A percentile compares a stretch with the other conserved stretches of the same genome.
Conservation (phyloP, 2,797 vertebrate species). For the Botia kubotai region DNA sequence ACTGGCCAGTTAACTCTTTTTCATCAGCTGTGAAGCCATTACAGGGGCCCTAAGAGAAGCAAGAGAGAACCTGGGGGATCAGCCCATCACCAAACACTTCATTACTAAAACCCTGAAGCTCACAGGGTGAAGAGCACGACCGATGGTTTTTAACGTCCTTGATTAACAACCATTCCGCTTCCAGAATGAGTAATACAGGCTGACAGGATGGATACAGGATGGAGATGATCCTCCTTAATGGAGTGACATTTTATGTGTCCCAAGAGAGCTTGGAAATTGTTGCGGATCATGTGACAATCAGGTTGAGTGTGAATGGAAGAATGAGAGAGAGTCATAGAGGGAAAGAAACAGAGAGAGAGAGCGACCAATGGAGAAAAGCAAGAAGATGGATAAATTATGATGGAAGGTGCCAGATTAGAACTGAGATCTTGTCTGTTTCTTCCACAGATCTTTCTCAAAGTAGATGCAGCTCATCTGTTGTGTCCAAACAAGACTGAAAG, state of each 20-base stretch:
- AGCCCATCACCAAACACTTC: constrained; percentile 69
- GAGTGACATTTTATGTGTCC: constrained; percentile 61
- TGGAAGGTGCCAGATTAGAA: constrained; percentile 24
- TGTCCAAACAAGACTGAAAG: constrained; percentile 66
- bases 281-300: constrained; percentile 7
- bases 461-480: constrained; percentile 47
- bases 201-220: constrained; percentile 61
- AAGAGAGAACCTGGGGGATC: constrained; percentile 57
- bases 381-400: constrained; percentile 31
- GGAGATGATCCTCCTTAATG: constrained; percentile 62
- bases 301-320: constrained; percentile 22
- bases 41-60: constrained; percentile 59
- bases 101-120: constrained; percentile 69
- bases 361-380: background rate
- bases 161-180: constrained; percentile 57
- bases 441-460: constrained; percentile 49
- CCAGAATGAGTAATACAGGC: constrained; percentile 60
- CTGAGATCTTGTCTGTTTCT: constrained; percentile 25
- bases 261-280: constrained; percentile 1
- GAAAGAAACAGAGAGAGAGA: constrained; percentile 33
- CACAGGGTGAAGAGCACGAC: constrained; percentile 62
- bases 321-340: constrained; percentile 11
- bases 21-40: constrained; percentile 73
- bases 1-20: constrained; percentile 71
- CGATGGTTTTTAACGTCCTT: constrained; percentile 49